Conservation (phyloP, 2,888 invertebrate species). For the Tethea ocularis region DNA sequence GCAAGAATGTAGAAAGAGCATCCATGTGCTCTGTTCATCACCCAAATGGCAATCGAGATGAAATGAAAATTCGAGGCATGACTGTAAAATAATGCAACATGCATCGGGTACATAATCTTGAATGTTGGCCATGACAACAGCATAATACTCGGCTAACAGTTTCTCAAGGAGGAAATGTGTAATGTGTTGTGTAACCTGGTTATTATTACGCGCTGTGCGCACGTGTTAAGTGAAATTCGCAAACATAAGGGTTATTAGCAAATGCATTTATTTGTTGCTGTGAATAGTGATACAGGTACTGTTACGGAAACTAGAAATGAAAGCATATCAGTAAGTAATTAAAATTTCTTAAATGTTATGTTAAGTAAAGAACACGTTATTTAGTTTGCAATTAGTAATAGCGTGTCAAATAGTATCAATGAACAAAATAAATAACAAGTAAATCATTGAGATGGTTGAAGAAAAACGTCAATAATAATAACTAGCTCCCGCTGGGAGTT, state of each 20-base stretch:
- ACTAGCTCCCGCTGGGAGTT: too few species aligned
- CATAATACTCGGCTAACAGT: neutral
- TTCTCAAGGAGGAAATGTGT: neutral
- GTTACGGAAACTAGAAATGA: too few species aligned
- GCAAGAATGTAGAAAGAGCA: neutral
- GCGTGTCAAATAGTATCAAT: too few species aligned
- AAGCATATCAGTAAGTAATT: too few species aligned
- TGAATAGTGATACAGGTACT: neutral
- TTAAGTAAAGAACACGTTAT: too few species aligned
- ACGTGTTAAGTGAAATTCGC: neutral
- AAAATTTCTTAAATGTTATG: neutral
- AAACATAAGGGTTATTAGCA: neutral
- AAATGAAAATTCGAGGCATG: neutral
- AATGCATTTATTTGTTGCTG: neutral
- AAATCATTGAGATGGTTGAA: too few species aligned
- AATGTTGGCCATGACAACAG: slow-evolving; percentile 7
- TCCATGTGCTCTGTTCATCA: neutral
- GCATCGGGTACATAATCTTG: neutral
- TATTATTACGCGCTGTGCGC: neutral
- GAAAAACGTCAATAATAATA: too few species aligned
- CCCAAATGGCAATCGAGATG: neutral
- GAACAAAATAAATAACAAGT: too few species aligned
- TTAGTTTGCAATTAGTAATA: too few species aligned
- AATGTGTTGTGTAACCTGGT: neutral
- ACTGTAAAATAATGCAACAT: neutral